Evolutionary conservation across 2,888 invertebrate genomes (phyloP).

Genomic region (Drosophila stalkeri): DNA sequence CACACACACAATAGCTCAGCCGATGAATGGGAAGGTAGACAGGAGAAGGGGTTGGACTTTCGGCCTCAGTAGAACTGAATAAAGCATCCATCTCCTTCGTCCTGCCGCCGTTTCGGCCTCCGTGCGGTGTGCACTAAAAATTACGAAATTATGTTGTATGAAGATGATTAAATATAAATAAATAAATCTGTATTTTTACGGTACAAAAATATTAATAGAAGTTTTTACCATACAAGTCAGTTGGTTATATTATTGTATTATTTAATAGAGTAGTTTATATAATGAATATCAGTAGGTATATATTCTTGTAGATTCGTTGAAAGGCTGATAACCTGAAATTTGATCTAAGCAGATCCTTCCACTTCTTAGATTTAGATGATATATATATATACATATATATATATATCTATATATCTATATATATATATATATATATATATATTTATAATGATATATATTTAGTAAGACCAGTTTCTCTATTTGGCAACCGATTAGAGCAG

Average conservation of each 20-base stretch:
- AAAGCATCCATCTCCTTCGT: background rate
- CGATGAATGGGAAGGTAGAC: conserved; percentile 16
- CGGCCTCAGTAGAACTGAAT: conserved; percentile 39
- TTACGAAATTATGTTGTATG: conserved; percentile 66
- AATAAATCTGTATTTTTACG: conserved; percentile 61
- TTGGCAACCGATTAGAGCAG: conserved; percentile 29
- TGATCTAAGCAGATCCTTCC: background rate
- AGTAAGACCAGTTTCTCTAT: background rate
- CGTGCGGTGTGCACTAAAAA: conserved; percentile 66
- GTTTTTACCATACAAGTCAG: conserved; percentile 58
- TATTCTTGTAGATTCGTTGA: background rate
- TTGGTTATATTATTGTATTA: conserved; percentile 4
- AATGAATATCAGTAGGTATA: background rate
- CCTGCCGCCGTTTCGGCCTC: conserved; percentile 1
- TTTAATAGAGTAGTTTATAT: background rate
- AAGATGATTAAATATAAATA: conserved; percentile 50
- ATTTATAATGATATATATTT: background rate
- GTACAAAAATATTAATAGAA: conserved; percentile 53
- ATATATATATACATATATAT: background rate
- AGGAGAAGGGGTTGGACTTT: background rate
- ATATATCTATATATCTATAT: background rate
- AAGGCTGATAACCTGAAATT: background rate
- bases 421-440: background rate
- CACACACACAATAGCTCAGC: conserved; percentile 40
- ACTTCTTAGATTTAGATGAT: background rate